These are phyloP conservation scores for Orchestia grillus DNA, from an alignment of 1,140 invertebrate species.

Conservation along the genomic window DNA sequence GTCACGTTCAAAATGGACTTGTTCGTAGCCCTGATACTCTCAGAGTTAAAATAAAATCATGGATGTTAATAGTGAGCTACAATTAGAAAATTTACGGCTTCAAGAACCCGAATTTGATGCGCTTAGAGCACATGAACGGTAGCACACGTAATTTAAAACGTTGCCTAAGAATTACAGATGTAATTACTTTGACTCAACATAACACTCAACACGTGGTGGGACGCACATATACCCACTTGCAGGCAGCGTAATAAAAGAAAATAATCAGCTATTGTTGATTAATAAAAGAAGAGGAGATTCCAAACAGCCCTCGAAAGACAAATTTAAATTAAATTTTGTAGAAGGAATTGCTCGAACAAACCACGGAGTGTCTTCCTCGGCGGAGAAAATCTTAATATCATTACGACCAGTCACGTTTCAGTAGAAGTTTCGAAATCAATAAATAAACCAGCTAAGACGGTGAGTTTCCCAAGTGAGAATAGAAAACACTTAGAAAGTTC, in stretches of 20 bases:
- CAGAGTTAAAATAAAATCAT: neutral
- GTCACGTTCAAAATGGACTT: neutral
- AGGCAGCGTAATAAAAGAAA: too few relatives aligned
- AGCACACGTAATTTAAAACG: neutral
- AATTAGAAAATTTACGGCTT: neutral
- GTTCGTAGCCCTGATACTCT: neutral
- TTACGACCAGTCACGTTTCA: neutral
- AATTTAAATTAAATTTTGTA: neutral
- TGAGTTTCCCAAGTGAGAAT: neutral
- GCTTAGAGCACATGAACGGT: neutral
- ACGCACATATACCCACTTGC: too few relatives aligned
- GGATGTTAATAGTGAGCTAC: neutral
- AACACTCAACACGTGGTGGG: too few relatives aligned
- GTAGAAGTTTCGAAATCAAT: neutral
- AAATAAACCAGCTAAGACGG: neutral
- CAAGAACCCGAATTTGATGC: neutral
- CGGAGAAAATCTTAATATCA: neutral
- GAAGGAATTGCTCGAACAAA: neutral
- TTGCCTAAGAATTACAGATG: too few relatives aligned
- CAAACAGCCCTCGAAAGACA: neutral
- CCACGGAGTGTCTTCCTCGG: neutral
- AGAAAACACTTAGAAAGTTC: neutral
- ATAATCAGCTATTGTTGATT: neutral
- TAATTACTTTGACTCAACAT: too few relatives aligned
- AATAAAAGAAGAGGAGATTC: neutral